These are phyloP conservation scores for Aphrophora alni DNA, from an alignment of 2,888 invertebrate species.

Conservation along the genomic window DNA sequence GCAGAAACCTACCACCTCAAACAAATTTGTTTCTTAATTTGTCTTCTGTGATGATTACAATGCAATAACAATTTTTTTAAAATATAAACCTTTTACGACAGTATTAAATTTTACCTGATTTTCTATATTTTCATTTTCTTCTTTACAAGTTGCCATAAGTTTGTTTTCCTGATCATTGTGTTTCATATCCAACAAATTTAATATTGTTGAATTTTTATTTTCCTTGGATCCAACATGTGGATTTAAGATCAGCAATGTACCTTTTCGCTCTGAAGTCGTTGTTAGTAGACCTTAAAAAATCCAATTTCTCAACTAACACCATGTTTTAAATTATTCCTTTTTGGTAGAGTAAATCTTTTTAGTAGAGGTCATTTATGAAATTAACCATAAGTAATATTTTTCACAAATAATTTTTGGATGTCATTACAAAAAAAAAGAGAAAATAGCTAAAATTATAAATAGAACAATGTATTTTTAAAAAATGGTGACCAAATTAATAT, in stretches of 20 bases:
- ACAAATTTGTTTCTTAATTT: no score
- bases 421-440: no score
- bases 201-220: background rate
- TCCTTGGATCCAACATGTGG: background rate
- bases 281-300: background rate
- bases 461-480: no score
- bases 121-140: background rate
- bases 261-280: background rate
- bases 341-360: background rate
- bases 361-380: no score
- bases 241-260: background rate
- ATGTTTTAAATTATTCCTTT: background rate
- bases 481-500: no score
- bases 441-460: no score
- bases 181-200: background rate
- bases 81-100: background rate
- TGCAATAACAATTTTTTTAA: background rate
- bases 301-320: background rate
- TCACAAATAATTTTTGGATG: no score
- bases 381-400: no score
- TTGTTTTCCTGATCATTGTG: background rate
- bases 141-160: background rate
- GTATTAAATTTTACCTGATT: background rate
- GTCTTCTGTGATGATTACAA: no score
- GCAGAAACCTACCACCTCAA: no score